Evolutionary conservation across 1,140 invertebrate species (phyloP), one percentile per base, ranked within the genome.

Genomic region (Calosoma granatense): DNA sequence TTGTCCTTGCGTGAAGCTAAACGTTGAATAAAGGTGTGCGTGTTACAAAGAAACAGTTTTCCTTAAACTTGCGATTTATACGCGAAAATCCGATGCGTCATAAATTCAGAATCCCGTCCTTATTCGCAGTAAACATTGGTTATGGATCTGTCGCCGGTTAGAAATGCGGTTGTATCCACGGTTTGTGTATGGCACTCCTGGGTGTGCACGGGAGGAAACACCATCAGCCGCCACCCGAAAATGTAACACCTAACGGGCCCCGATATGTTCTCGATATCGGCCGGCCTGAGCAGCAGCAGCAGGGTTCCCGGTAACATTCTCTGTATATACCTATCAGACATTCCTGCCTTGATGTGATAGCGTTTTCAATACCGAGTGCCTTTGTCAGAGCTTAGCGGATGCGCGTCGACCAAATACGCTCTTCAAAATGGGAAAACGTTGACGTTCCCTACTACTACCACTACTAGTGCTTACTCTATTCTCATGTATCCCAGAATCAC

Each of bases 71-170:
- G 41, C 41, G 41, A 47, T 47, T 47, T 47, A 47, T 47, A 47
- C 9, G 41, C 41, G 15, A 47, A 47, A 47, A 47, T 4, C 9
- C 41, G 17, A 12, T 17, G 9, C 15, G 17, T 47, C 41, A 47
- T 47, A 47, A 47, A 47, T 47, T 47, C 41, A 17, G 17, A 47
- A 47, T 47, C 41, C 41, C 15, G 6, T 6, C 17, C 41, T 47
- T 47, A 47, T 47, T 47, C 41, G 41, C 41, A 6, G 41, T 47
- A 47, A 47, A 47, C 41, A 47, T 47, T 47, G 41, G 41, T 47
- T 47, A 47, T 47, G 41, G 41, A 47, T 47, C 41, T 47, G 41
- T 47, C 41, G 41, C 17, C 41, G 15, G 41, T 47, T 36, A 36
- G 26, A 36, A 36, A 36, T 36, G 26, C 26, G 26, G 41, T 6